Conservation (phyloP, 2,888 invertebrate genomes). For the Torymus aiolomorphi region DNA sequence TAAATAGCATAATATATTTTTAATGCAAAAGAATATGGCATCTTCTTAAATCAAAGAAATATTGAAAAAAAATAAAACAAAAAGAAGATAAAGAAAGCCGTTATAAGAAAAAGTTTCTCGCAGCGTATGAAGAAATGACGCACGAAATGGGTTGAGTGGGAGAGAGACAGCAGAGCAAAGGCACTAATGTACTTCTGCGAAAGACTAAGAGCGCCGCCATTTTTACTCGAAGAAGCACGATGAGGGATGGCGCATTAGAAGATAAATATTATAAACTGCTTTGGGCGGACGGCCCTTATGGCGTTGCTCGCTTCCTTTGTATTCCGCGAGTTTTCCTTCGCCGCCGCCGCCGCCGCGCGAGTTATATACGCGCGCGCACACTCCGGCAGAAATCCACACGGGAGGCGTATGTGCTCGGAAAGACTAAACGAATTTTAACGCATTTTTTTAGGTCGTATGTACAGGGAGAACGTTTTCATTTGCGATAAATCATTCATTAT, state of each 20-base stretch:
- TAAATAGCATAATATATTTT: too few relatives aligned
- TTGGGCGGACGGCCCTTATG: slow-evolving; percentile 32
- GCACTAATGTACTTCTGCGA: slow-evolving; percentile 58
- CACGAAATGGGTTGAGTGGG: background rate
- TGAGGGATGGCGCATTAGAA: slow-evolving; percentile 60
- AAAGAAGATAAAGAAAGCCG: background rate
- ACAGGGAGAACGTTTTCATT: background rate
- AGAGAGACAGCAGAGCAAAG: too few relatives aligned
- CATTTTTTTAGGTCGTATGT: background rate
- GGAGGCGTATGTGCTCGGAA: slow-evolving; percentile 33
- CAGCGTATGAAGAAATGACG: slow-evolving; percentile 11
- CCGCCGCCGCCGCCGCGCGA: background rate
- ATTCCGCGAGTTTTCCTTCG: slow-evolving; percentile 39
- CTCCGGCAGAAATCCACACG: slow-evolving; percentile 28
- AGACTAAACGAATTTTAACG: slow-evolving; percentile 51
- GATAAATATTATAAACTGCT: slow-evolving; percentile 63
- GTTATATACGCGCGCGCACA: background rate
- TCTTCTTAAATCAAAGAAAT: too few relatives aligned
- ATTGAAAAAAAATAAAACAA: background rate
- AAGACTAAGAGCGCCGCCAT: slow-evolving; percentile 58
- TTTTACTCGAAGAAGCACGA: slow-evolving; percentile 57
- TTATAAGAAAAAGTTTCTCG: background rate
- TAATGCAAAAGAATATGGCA: too few relatives aligned
- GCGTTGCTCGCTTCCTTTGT: slow-evolving; percentile 41
- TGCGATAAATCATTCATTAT: too few relatives aligned